Conservation (phyloP, 1,140 invertebrate genomes). For the Pectinophora gossypiella region DNA sequence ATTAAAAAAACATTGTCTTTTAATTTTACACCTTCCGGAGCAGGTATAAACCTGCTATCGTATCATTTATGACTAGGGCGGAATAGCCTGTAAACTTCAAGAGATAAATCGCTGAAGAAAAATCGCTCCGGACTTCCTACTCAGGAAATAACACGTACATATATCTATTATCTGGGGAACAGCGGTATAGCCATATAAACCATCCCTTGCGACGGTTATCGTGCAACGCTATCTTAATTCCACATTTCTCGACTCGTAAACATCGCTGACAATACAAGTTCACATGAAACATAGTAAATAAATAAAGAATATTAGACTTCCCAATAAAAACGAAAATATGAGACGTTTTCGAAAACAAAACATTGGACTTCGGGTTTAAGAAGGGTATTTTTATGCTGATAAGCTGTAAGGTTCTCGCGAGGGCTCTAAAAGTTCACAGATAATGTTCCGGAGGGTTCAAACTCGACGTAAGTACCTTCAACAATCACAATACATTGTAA, state of each 20-base stretch:
- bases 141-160: no score
- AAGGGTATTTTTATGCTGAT: background rate
- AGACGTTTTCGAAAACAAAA: background rate
- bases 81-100: no score
- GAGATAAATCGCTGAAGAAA: no score
- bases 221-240: background rate
- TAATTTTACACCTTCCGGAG: no score
- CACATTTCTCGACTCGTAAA: background rate
- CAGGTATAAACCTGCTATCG: no score
- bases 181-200: background rate
- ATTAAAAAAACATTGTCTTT: no score
- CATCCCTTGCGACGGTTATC: background rate
- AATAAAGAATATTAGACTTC: background rate
- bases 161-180: background rate
- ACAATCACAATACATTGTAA: no score
- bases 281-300: background rate
- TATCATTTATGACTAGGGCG: no score
- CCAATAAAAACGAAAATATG: background rate
- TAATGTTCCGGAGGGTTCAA: background rate
- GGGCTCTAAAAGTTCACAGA: background rate
- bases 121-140: no score
- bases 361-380: background rate
- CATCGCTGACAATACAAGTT: background rate
- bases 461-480: no score
- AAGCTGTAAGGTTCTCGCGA: slow-evolving; percentile 1